Percentiles rank a stretch among this genome's conserved stretches.
Conservation (phyloP, 2,888 invertebrate genomes). For the Tolmerus cingulatus region DNA sequence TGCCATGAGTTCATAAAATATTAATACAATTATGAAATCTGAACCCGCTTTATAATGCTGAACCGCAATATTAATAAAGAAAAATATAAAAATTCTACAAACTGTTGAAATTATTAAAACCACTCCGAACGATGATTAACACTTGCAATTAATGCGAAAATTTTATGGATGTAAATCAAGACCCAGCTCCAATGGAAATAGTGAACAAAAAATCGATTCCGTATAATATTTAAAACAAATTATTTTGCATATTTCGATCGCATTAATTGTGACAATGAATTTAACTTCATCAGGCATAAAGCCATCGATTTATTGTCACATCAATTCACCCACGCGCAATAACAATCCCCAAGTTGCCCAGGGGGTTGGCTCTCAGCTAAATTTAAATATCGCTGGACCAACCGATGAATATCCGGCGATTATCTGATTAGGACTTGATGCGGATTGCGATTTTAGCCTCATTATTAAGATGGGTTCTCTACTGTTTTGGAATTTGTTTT, state of each 20-base stretch:
- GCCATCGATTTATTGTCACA: conserved; percentile 5
- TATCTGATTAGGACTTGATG: neutral
- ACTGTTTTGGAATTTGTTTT: neutral
- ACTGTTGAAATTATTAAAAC: neutral
- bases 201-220: neutral
- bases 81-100: neutral
- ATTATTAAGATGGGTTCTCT: neutral
- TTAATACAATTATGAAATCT: neutral
- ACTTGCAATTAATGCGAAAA: neutral
- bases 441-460: neutral
- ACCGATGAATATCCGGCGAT: neutral
- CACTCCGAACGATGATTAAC: neutral
- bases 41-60: neutral
- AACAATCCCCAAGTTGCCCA: neutral
- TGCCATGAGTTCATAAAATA: neutral
- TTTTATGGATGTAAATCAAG: neutral
- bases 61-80: neutral
- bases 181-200: neutral
- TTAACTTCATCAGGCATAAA: conserved; percentile 17
- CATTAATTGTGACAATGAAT: conserved; percentile 22
- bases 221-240: neutral
- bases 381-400: neutral
- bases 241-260: conserved; percentile 8
- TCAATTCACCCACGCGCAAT: neutral
- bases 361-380: neutral